Evolutionary conservation across 2,113 vertebrate species (phyloP), one percentile per base, ranked within the genome.

Genomic region (Mystacornis crossleyi): DNA sequence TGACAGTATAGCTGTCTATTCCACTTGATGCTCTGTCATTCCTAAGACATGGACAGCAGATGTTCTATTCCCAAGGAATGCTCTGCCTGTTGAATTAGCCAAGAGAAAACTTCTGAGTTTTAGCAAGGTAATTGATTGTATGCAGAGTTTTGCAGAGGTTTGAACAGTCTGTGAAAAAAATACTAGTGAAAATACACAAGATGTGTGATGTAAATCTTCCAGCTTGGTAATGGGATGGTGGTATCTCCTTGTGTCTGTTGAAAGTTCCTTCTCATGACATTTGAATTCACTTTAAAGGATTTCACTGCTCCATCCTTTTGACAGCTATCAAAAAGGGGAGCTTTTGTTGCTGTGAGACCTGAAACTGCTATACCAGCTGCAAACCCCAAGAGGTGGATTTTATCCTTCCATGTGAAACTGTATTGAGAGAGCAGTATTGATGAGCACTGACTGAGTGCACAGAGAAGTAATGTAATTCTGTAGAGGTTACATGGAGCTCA

Each of bases 11-110:
- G 58, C 83, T 95, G 83, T 93, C 86, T 92, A 53, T 78, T 94
- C 62, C 71, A 73, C 82, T 95, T 92, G 88, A 43, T 4, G n/a
- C 29, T 73, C 58, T 92, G 85, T 94, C 82, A 70, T 82, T 95
- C 71, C 81, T 72, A 34, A 91, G 89, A 55, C 48, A 29, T 8
- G 6, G 73, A 71, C 80, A 79, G 36, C 83, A 96, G 65, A 81
- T 94, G 77, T 86, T 71, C 50, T 79, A 2, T 87, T 94, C 47
- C 69, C 57, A 45, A 81, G 83, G 53, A 94, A 40, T 26, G 24
- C 19, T 79, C 73, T 92, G 69, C 43, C 61, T 60, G 4, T 71
- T 89, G 73, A 78, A 78, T 91, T 45, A 80, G 31, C 67, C 67
- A 48, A 77, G 54, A 82, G 45, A 60, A 88, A 47, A 74, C 6